Evolutionary conservation across 2,888 invertebrate species (phyloP).

Genomic region (Dendrolimus houi): DNA sequence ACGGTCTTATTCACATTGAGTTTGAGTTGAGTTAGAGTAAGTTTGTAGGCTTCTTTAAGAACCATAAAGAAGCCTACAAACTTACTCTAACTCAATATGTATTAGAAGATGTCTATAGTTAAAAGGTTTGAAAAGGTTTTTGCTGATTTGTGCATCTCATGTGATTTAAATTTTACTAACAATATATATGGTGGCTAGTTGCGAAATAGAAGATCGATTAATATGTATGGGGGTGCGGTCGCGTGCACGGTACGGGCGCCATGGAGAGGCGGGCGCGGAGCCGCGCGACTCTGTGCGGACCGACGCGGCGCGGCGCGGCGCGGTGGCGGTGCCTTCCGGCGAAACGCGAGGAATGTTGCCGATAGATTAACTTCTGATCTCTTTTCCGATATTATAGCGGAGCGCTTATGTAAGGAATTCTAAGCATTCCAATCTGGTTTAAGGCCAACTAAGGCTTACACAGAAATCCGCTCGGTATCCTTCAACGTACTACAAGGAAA

Average conservation of each 20-base stretch:
- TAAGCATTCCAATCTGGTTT: conserved; percentile 69
- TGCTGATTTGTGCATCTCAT: background rate
- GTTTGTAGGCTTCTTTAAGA: no score
- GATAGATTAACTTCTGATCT: conserved; percentile 77
- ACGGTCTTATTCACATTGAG: no score
- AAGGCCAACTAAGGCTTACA: conserved; percentile 53
- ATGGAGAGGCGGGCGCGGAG: conserved; percentile 33
- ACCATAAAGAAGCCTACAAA: no score
- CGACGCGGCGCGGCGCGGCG: conserved; percentile 33
- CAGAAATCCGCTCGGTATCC: conserved; percentile 38
- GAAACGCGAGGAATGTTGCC: conserved; percentile 73
- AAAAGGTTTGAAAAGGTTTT: no score
- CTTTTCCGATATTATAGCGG: conserved; percentile 73
- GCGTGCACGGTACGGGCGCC: conserved; percentile 52
- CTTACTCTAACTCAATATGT: no score
- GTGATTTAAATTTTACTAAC: background rate
- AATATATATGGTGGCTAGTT: conserved; percentile 34
- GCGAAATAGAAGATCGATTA: conserved; percentile 60
- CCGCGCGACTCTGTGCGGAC: conserved; percentile 35
- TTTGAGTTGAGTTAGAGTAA: no score
- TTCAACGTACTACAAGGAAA: conserved; percentile 13
- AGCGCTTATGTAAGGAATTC: conserved; percentile 71
- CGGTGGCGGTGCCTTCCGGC: conserved; percentile 66
- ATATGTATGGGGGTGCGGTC: conserved; percentile 41
- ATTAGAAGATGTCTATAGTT: no score